Conservation (phyloP, 2,113 vertebrate species). For the Trachemys scripta region DNA sequence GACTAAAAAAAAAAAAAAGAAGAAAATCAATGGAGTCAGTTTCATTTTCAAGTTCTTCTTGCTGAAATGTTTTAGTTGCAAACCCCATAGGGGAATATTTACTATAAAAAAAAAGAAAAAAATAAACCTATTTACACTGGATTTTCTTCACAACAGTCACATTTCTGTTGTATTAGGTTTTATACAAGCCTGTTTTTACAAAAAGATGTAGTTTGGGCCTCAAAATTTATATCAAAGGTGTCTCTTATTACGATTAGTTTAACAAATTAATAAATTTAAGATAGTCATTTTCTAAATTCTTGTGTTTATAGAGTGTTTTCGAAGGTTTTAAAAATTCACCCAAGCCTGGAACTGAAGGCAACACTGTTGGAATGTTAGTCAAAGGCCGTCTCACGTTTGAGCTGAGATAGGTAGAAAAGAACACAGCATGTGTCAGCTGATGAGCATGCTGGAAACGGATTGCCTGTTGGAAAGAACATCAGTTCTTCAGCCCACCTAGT, state of each 20-base stretch:
- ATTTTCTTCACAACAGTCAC: background rate
- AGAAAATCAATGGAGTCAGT: background rate
- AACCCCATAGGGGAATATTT: background rate
- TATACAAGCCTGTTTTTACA: background rate
- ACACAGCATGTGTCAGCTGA: background rate
- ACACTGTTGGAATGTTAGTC: background rate
- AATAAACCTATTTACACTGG: background rate
- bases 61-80: background rate
- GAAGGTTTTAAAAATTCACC: background rate
- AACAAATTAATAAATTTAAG: background rate
- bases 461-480: background rate
- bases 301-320: background rate
- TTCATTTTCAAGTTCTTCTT: background rate
- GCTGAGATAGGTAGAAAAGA: background rate
- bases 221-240: background rate
- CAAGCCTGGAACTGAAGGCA: background rate
- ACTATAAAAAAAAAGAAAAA: background rate
- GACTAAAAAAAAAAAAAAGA: background rate
- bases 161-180: background rate
- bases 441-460: background rate
- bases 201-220: background rate
- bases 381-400: background rate
- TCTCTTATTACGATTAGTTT: background rate
- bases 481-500: constrained; percentile 3
- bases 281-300: background rate